phyloP scores from a whole-genome alignment of 2,113 vertebrate species.

The Marmota flaviventris region DNA sequence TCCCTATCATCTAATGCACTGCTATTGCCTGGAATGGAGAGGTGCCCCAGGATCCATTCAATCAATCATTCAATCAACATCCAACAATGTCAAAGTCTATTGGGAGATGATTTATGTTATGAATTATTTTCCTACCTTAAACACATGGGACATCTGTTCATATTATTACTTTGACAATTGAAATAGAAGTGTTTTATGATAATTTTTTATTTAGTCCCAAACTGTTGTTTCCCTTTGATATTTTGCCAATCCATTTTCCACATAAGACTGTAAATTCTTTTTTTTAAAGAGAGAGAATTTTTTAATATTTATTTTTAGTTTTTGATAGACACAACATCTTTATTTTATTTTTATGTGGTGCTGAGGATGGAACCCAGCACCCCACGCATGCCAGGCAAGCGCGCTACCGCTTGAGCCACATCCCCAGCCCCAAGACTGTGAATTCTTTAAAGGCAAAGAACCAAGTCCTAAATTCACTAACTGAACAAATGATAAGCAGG shows the following conservation, averaged over 20 bases:
- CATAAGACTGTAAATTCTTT: no score
- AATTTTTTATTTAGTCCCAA: background rate
- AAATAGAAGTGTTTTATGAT: background rate
- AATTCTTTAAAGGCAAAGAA: background rate
- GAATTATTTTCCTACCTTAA: background rate
- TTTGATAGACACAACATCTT: no score
- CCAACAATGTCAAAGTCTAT: background rate
- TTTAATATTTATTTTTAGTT: no score
- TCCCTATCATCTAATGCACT: background rate
- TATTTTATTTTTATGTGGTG: no score
- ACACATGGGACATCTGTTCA: background rate
- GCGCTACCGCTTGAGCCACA: no score
- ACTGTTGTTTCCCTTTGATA: background rate
- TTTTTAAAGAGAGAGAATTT: no score
- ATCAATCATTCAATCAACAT: background rate
- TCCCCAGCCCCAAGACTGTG: background rate
- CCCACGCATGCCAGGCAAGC: no score
- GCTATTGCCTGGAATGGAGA: background rate
- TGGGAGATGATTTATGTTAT: background rate
- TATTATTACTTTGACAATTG: conserved; percentile 11
- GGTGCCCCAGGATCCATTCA: background rate
- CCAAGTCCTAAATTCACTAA: background rate
- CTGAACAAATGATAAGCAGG: background rate
- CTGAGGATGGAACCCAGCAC: no score
- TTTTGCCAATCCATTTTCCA: background rate